Evolutionary conservation across 23 tunicate species (phyloP), one percentile per base, ranked within the genome.

Genomic region (Oikopleura albicans): DNA sequence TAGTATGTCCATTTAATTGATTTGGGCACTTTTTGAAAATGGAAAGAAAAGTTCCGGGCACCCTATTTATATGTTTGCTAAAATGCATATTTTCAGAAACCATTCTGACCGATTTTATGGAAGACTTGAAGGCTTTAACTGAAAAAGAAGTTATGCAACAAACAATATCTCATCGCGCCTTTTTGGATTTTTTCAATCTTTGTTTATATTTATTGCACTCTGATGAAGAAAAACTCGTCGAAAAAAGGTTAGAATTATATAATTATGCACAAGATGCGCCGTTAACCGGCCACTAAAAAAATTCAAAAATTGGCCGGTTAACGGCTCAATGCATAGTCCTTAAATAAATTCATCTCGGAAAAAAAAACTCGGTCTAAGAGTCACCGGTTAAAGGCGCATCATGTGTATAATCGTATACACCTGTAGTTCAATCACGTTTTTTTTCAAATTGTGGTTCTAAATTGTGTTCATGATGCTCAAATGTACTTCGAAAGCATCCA

Each of bases 131-230:
- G 33, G 92, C 96, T n/a, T 85, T 95, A 4, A 83, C 83, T 35
- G 91, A 87, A 34, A 90, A 91, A 84, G 76, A 40, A 34, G 88
- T 89, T 39, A 87, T 95, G 40, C 83, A 83, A 39, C 90, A 88
- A 40, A 90, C 99, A 38, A 40, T 95, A 39, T 85, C 91, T 0
- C 99, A 95, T 83, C 87, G 89, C 76, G 99, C 89, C 0, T 87
- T 90, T 49, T 76, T 76, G 38, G 99, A 95, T 33, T 95, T 90
- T 76, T 95, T 95, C 83, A 40, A 83, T 33, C 38, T 40, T 66
- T 95, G 99, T 40, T 29, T 71, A 12, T 71, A 16, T 71, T 2
- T 71, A 37, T 37, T 71, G 2, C 27, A 29, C 37, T 71, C 79
- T 2, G 91, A 90, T 41, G 84, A 86, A 1, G 83, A 49, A 1